Conservation (phyloP, 2,797 vertebrate genomes). For the Yasuhikotakia modesta region DNA sequence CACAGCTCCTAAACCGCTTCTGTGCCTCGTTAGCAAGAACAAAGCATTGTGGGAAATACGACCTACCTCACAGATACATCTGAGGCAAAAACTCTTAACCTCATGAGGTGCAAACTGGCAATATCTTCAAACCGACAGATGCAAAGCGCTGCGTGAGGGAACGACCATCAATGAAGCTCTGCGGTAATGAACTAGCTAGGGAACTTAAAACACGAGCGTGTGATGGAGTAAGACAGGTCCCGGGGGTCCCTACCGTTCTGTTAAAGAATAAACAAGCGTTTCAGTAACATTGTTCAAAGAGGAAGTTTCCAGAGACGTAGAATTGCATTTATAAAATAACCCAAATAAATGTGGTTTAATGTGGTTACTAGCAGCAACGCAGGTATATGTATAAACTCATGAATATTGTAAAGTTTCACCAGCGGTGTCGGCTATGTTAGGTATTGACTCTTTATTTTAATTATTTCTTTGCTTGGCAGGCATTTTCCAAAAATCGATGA, state of each 20-base stretch:
- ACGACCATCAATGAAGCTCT: background rate
- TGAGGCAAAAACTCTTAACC: constrained; percentile 9
- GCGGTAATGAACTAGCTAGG: background rate
- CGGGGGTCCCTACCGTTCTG: background rate
- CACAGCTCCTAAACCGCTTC: background rate
- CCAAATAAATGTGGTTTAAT: constrained; percentile 11
- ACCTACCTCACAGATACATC: constrained; percentile 8
- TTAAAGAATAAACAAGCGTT: background rate
- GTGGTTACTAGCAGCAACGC: background rate
- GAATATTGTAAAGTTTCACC: background rate
- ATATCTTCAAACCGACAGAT: constrained; percentile 36
- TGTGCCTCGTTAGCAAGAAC: constrained; percentile 3
- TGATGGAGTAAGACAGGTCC: background rate
- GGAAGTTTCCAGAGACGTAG: background rate
- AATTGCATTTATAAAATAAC: background rate
- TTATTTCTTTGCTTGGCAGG: too few species aligned
- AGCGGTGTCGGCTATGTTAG: background rate
- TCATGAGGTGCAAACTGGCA: constrained; percentile 7
- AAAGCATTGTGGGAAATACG: constrained; percentile 20
- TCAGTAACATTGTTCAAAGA: constrained; percentile 4
- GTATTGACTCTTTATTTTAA: too few species aligned
- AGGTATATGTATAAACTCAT: background rate
- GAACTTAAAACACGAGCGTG: background rate
- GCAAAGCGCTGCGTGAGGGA: background rate
- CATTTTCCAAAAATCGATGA: too few species aligned